phyloP scores from a whole-genome alignment of 2,888 invertebrate species.

The Embidobia sp. region DNA sequence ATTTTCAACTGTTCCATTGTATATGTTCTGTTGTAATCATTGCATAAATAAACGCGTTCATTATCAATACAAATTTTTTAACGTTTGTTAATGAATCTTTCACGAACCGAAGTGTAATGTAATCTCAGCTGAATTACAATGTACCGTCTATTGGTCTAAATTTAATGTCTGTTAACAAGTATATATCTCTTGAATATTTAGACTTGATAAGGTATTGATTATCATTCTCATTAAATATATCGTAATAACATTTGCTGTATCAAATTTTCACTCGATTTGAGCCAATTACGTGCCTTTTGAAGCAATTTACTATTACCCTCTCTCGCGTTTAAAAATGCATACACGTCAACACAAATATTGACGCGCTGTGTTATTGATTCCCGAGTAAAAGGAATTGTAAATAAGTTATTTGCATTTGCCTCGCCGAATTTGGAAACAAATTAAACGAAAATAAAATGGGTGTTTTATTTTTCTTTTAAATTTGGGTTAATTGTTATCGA shows the following conservation, averaged over 20 bases:
- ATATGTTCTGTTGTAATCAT: too few relatives aligned
- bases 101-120: too few relatives aligned
- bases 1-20: too few relatives aligned
- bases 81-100: too few relatives aligned
- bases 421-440: constrained; percentile 11
- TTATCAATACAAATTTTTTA: too few relatives aligned
- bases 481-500: constrained; percentile 11
- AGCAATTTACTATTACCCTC: constrained; percentile 15
- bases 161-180: constrained; percentile 6
- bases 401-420: constrained; percentile 31
- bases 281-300: constrained; percentile 14
- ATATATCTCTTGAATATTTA: constrained; percentile 8
- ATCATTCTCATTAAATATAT: constrained; percentile 26
- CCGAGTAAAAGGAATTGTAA: constrained; percentile 24
- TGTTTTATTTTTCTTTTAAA: neutral
- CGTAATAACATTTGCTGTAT: constrained; percentile 22
- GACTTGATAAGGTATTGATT: constrained; percentile 24
- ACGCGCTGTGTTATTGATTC: constrained; percentile 20
- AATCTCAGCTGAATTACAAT: too few relatives aligned
- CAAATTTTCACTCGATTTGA: constrained; percentile 35
- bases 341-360: constrained; percentile 37
- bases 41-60: too few relatives aligned
- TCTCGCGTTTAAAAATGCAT: constrained; percentile 18
- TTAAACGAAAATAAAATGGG: constrained; percentile 22
- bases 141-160: too few relatives aligned